Base-by-base conservation (phyloP, 2,797 vertebrate genomes). In the Gadopsis bispinosus region DNA sequence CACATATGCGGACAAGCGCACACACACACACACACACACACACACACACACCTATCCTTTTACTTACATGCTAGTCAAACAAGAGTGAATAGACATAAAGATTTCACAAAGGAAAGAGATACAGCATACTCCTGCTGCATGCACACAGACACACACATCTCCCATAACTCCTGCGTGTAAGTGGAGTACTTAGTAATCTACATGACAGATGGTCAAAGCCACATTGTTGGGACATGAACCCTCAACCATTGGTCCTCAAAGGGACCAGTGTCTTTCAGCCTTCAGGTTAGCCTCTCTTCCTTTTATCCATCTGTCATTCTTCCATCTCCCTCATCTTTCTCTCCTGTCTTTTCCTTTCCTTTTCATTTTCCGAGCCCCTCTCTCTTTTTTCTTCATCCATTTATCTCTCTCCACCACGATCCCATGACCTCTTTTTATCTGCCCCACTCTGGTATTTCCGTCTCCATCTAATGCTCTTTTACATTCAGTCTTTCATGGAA, bases 161-260 rank as follows among this genome's bases (percentile, higher is more conserved):
- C 72, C 70, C 45, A 54, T 43, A 56, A 37, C 22, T 76, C 74
- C 75, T 43, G 17, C 59, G 67, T 81, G 75, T 69, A 68, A 77
- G 77, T 35, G 83, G 67, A 83, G 78, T 73, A 77, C 75, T 84
- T 61, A 41, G 72, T 88, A 90, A 89, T 89, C 90, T 59, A 80
- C 79, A 84, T 89, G 89, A 90, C 92, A 91, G 87, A 86, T 67
- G 75, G 74, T 91, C 85, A 92, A 88, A 86, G 91, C 65, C 78
- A 88, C 90, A 87, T 92, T 92, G 90, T 91, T 88, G 76, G 76
- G 80, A 75, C 80, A 78, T 86, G 81, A 92, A 88, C 82, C 84
- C 66, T 83, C 77, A 81, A 89, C 83, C 83, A 85, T 71, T 69
- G 37, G 84, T 73, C 64, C 75, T 93, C 82, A 93, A 94, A 90